Percentiles rank a stretch among this genome's conserved stretches.
Evolutionary conservation across 2,888 invertebrate species (phyloP).

Genomic region (Stenolophus ochropezus): DNA sequence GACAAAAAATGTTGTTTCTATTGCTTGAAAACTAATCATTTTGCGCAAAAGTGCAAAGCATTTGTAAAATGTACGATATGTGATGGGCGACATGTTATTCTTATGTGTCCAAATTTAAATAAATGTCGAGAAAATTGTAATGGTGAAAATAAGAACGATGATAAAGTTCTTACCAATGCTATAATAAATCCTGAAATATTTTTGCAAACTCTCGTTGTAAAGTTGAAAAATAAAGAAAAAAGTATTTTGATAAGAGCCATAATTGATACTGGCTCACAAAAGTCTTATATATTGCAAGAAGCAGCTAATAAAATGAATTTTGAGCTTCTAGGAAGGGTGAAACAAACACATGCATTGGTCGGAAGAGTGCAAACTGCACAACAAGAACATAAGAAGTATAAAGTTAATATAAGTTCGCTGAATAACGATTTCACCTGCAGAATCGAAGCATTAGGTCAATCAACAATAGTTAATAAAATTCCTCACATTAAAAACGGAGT

Average conservation of each 20-base stretch:
- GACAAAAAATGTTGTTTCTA: not conserved
- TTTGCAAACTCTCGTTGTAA: conserved; percentile 11
- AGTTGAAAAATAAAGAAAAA: not conserved
- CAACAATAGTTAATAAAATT: conserved; percentile 10
- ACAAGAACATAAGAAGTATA: conserved; percentile 36
- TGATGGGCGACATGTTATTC: not conserved
- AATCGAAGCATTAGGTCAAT: conserved; percentile 24
- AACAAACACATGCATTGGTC: conserved; percentile 14
- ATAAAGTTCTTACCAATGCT: not conserved
- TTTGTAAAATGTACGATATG: not conserved
- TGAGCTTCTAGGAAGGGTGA: not conserved
- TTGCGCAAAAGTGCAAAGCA: not conserved
- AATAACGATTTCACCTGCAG: not conserved
- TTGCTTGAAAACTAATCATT: not conserved
- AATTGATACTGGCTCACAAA: conserved; percentile 58
- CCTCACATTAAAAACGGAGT: not conserved
- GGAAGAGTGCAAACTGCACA: conserved; percentile 50
- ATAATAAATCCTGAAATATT: not conserved
- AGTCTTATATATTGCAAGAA: conserved; percentile 55
- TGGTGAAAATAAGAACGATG: not conserved
- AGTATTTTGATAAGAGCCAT: conserved; percentile 38
- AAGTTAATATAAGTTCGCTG: not conserved
- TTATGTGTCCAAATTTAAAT: not conserved
- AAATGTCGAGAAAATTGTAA: not conserved
- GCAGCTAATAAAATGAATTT: conserved; percentile 52